Base-by-base conservation (phyloP, 2,797 vertebrate genomes). In the Cynopterus sphinx region DNA sequence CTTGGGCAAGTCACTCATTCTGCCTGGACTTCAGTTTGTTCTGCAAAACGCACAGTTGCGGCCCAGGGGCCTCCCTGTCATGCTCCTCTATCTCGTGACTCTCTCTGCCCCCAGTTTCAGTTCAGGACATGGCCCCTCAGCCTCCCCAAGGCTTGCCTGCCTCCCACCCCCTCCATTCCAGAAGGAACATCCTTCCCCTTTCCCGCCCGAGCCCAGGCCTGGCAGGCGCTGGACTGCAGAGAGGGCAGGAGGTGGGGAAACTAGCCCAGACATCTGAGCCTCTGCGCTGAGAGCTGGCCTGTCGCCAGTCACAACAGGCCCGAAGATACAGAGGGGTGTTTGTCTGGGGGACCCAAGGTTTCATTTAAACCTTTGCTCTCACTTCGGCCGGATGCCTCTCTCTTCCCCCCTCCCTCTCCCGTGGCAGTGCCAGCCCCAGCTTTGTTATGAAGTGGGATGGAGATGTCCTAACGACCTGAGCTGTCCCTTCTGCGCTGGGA, bases 271-370 rank as follows among this genome's bases (percentile, higher is more conserved):
- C 49, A 5, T 91, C 96, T 28, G 87, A 22, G 94, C 28, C 5
- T 88, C 77, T 0, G 19, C 0, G 33, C 92, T 61, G 85, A 90
- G 95, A 0, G 31, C 95, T 96, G 97, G 97, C 94, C 1, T 0
- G 1, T 0, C 0, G 97, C 97, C 97, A 96, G 90, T 75, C 94
- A 87, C 95, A 96, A 89, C 2, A 96, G 55, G 95, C 81, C 90
- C 51, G 0, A 2, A 91, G 87, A 83, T 81, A 97, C 97, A 97
- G 96, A 97, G 95, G 85, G 85, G 78, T 3, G 0, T 65, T 97
- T 98, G 97, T 98, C 82, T 33, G 85, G 73, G 93, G 89, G 84
- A 70, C 91, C n/a, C 43, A 9, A 2, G 7, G 70, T 89, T 87
- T 83, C 95, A 4, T 70, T 51, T 43, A 83, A 96, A 77, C 70